Evolutionary conservation across 1,140 invertebrate genomes (phyloP).

Genomic region (Drosophila equinoxialis): DNA sequence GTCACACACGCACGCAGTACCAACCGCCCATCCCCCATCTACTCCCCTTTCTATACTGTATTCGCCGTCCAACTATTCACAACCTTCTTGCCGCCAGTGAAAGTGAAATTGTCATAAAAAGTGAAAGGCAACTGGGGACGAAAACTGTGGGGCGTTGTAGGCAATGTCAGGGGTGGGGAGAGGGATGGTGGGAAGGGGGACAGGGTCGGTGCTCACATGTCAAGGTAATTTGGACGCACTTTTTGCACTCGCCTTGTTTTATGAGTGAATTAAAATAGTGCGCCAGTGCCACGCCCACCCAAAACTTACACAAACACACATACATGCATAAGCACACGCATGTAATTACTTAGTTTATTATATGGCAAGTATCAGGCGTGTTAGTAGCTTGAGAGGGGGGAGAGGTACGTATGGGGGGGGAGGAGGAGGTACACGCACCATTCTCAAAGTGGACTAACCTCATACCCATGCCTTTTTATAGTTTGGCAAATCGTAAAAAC

Average conservation of each 20-base stretch:
- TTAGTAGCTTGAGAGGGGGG: constrained; percentile 2
- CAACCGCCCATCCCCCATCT: not conserved
- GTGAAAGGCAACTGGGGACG: constrained; percentile 73
- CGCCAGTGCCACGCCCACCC: constrained; percentile 32
- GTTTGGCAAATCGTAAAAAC: constrained; percentile 80
- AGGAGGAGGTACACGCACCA: not conserved
- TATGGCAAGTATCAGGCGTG: constrained; percentile 68
- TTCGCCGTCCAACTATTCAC: not conserved
- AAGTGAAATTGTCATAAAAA: constrained; percentile 80
- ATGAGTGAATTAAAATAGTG: constrained; percentile 77
- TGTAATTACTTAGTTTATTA: constrained; percentile 81
- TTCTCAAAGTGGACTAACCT: not conserved
- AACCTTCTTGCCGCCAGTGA: constrained; percentile 34
- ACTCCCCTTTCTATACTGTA: too few species aligned
- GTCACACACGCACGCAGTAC: constrained; percentile 63
- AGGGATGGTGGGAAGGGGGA: not conserved
- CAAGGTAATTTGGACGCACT: constrained; percentile 77
- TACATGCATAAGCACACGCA: constrained; percentile 36
- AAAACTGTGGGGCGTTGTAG: constrained; percentile 4
- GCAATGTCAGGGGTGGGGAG: not conserved
- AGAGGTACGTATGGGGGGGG: not conserved
- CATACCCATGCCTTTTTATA: constrained; percentile 57
- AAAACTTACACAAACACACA: constrained; percentile 30
- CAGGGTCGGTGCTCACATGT: constrained; percentile 60
- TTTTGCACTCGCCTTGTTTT: constrained; percentile 70